Evolutionary conservation across 2,113 vertebrate species (phyloP).

Genomic region (Sphyrna mokarran): DNA sequence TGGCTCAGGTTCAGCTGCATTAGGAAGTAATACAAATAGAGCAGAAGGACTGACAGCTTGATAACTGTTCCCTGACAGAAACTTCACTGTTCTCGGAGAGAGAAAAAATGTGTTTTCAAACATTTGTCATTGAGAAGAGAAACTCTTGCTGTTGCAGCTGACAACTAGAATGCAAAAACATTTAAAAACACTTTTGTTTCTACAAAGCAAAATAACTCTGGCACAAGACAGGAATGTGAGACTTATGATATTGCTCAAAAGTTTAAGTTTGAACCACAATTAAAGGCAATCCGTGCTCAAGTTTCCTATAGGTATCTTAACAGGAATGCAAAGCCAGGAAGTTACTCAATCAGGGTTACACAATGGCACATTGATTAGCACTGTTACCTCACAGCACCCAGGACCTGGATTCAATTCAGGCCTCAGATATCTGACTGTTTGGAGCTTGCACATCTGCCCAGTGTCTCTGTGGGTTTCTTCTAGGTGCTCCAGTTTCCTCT

Average conservation of each 20-base stretch:
- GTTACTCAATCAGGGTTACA: neutral
- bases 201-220: neutral
- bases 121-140: neutral
- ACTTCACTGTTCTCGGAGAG: neutral
- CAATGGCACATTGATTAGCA: too few relatives aligned
- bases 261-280: neutral
- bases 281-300: neutral
- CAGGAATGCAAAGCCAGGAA: neutral
- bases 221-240: neutral
- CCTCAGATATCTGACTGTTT: too few relatives aligned
- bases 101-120: neutral
- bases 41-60: constrained; percentile 14
- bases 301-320: neutral
- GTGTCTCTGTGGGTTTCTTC: too few relatives aligned
- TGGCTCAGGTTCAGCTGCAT: neutral
- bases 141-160: constrained; percentile 8
- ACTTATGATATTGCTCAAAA: neutral
- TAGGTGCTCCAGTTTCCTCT: too few relatives aligned
- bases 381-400: too few relatives aligned
- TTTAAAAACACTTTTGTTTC: neutral
- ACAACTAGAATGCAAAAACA: neutral
- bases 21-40: neutral
- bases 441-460: too few relatives aligned
- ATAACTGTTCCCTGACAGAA: constrained; percentile 10
- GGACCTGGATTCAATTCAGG: too few relatives aligned